phyloP scores from a whole-genome alignment of 35 echinoderm and acorn worm genomes.

The Stichopus chloronotus region DNA sequence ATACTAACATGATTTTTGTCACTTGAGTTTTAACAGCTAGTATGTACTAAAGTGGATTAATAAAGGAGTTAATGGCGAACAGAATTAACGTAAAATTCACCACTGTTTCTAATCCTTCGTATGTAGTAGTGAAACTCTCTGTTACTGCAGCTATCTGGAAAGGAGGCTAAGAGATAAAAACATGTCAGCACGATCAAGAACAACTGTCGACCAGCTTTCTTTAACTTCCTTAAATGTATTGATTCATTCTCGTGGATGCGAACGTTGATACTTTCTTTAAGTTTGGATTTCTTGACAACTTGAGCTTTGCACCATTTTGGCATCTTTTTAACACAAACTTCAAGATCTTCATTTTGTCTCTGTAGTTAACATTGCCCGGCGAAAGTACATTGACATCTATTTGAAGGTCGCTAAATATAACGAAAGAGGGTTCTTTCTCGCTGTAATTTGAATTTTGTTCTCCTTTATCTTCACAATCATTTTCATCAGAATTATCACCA shows the following conservation, averaged over 20 bases:
- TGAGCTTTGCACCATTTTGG: too few species aligned
- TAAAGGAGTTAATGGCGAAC: background rate
- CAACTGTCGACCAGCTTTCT: constrained; percentile 4
- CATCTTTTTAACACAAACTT: background rate
- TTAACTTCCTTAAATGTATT: background rate
- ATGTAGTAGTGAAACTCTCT: background rate
- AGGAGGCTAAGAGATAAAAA: background rate
- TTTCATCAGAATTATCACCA: background rate
- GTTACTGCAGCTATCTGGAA: background rate
- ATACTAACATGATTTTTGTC: background rate
- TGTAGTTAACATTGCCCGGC: too few species aligned
- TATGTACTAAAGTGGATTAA: constrained; percentile 23
- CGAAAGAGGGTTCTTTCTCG: too few species aligned
- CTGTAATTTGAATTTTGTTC: too few species aligned
- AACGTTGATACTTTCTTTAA: background rate
- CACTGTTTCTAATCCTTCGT: background rate
- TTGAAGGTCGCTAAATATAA: too few species aligned
- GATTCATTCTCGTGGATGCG: background rate
- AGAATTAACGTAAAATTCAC: background rate
- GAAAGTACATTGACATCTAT: too few species aligned
- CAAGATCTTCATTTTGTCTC: background rate
- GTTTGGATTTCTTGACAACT: background rate
- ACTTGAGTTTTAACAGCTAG: background rate
- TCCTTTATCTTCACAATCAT: too few species aligned
- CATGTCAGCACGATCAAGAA: constrained; percentile 5